Percentiles rank a stretch among this genome's conserved stretches.
Conservation (phyloP, 2,888 invertebrate species). For the Cosmopolites sordidus region DNA sequence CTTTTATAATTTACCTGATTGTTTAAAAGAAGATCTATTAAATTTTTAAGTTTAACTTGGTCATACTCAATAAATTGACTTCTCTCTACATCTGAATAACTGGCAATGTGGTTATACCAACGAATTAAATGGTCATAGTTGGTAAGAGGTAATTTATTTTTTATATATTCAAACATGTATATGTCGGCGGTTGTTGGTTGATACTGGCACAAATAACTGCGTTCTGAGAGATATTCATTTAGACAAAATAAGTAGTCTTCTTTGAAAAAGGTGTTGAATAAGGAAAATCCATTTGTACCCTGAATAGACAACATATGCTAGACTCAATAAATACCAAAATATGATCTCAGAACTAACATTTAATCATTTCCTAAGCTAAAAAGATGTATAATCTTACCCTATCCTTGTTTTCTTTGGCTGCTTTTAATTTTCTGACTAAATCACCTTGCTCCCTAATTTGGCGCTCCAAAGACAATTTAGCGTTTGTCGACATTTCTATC, state of each 20-base stretch:
- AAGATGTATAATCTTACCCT: constrained; percentile 67
- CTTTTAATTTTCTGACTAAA: constrained; percentile 75
- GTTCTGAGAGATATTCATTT: constrained; percentile 51
- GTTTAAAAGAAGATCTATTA: constrained; percentile 36
- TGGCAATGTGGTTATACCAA: constrained; percentile 61
- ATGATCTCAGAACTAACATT: too few relatives aligned
- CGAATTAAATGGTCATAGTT: constrained; percentile 49
- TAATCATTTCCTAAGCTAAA: too few relatives aligned
- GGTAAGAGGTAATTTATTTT: constrained; percentile 6
- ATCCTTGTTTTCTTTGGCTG: constrained; percentile 70
- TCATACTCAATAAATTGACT: constrained; percentile 46
- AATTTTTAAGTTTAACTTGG: constrained; percentile 46
- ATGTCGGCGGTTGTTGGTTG: constrained; percentile 53
- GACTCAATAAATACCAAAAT: too few relatives aligned
- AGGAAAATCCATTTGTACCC: constrained; percentile 27
- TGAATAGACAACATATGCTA: constrained; percentile 1
- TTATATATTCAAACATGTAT: constrained; percentile 38
- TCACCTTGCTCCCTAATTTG: constrained; percentile 73
- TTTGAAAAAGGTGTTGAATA: constrained; percentile 18
- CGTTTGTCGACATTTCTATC: constrained; percentile 33
- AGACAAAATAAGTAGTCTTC: constrained; percentile 31
- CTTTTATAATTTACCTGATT: constrained; percentile 37
- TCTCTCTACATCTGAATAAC: constrained; percentile 54
- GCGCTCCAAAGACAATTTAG: constrained; percentile 54
- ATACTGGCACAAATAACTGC: constrained; percentile 58